Percentiles rank a stretch among this genome's conserved stretches.
Conservation (phyloP, 2,888 invertebrate species). For the Tromatobia lineatoria region DNA sequence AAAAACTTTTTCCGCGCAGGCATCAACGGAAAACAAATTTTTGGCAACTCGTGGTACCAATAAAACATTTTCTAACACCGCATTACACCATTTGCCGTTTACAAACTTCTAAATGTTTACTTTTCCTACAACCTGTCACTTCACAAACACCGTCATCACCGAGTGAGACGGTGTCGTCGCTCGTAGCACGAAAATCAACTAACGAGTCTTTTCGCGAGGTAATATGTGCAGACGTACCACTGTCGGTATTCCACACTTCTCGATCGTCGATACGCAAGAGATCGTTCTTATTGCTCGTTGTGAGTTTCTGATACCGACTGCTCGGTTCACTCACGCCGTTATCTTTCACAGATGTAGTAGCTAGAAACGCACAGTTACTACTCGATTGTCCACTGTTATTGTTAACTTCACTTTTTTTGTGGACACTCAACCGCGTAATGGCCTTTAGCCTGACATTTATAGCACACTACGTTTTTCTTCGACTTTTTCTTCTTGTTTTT, state of each 20-base stretch:
- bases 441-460: constrained; percentile 7
- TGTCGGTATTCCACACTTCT: constrained; percentile 57
- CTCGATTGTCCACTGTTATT: background rate
- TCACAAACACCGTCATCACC: constrained; percentile 3
- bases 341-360: background rate
- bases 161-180: constrained; percentile 10
- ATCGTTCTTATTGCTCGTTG: background rate
- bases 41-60: background rate
- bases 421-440: constrained; percentile 33
- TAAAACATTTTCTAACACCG: background rate
- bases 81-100: background rate
- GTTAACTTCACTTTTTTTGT: background rate
- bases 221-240: constrained; percentile 64
- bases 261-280: constrained; percentile 7
- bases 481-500: background rate
- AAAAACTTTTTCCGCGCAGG: constrained; percentile 70
- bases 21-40: constrained; percentile 75
- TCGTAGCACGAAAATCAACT: constrained; percentile 29
- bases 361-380: constrained; percentile 19
- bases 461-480: constrained; percentile 22
- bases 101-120: background rate
- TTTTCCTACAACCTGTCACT: background rate
- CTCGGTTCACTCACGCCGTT: background rate
- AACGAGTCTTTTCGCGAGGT: constrained; percentile 59
- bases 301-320: background rate